phyloP scores from a whole-genome alignment of 2,113 vertebrate genomes.

The Corythoichthys intestinalis region DNA sequence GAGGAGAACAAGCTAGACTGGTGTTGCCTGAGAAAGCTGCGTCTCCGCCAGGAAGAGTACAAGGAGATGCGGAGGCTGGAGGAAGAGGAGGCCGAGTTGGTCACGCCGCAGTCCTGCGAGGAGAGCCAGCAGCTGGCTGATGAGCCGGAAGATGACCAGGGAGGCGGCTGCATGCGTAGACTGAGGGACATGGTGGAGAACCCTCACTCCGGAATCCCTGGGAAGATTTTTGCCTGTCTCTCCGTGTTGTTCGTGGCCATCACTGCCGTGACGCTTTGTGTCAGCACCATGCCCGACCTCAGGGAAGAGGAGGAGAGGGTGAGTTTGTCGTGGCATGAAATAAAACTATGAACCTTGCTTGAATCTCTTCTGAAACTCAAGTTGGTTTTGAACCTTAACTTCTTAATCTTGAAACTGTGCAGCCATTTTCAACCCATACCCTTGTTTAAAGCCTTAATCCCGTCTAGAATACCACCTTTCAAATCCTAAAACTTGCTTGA shows the following conservation, averaged over 20 bases:
- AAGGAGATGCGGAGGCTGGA: constrained; percentile 78
- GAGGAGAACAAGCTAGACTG: constrained; percentile 88
- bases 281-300: constrained; percentile 97
- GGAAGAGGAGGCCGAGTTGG: constrained; percentile 67
- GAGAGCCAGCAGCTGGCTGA: constrained; percentile 49
- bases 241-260: constrained; percentile 90
- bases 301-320: constrained; percentile 92
- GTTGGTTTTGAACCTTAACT: not conserved
- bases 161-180: constrained; percentile 73
- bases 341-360: not conserved
- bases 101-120: constrained; percentile 57
- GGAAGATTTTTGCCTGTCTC: constrained; percentile 93
- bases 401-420: no score
- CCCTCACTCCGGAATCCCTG: constrained; percentile 88
- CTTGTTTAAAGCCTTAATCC: no score
- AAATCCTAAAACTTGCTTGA: no score
- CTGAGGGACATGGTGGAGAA: constrained; percentile 94
- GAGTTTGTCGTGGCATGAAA: constrained; percentile 52
- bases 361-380: not conserved
- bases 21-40: constrained; percentile 88
- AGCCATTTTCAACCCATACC: no score
- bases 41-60: constrained; percentile 84
- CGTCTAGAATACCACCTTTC: no score
- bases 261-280: constrained; percentile 90
- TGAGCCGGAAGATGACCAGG: constrained; percentile 45